Evolutionary conservation across 2,888 invertebrate genomes (phyloP).

Genomic region (Euzophera pinguis): DNA sequence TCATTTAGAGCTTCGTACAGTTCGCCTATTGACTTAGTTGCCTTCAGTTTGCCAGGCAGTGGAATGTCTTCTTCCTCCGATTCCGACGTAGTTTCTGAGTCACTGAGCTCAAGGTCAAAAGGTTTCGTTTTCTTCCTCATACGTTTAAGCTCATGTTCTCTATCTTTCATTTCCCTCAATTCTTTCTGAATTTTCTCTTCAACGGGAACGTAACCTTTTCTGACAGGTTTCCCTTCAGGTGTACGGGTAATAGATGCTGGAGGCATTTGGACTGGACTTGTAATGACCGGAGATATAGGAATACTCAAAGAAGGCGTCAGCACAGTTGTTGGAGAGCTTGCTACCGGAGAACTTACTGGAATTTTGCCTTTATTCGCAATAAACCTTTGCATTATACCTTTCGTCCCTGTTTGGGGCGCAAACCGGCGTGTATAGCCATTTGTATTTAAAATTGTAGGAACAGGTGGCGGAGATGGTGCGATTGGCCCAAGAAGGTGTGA

Average conservation of each 20-base stretch:
- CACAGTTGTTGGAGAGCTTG: conserved; percentile 41
- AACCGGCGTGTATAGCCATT: conserved; percentile 81
- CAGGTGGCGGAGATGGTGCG: conserved; percentile 53
- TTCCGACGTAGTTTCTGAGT: conserved; percentile 78
- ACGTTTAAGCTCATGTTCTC: conserved; percentile 89
- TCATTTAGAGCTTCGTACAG: conserved; percentile 81
- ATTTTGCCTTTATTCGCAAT: conserved; percentile 89
- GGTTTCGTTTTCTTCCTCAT: conserved; percentile 81
- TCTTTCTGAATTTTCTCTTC: conserved; percentile 94
- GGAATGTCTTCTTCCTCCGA: conserved; percentile 81
- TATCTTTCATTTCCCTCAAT: conserved; percentile 89
- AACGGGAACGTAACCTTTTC: conserved; percentile 90
- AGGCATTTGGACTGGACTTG: conserved; percentile 33
- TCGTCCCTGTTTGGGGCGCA: conserved; percentile 83
- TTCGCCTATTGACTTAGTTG: conserved; percentile 84
- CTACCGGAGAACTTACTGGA: conserved; percentile 48
- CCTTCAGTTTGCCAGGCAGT: conserved; percentile 80
- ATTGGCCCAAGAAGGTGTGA: conserved; percentile 66
- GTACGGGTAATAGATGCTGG: conserved; percentile 76
- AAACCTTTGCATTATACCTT: conserved; percentile 92
- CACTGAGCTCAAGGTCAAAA: conserved; percentile 82
- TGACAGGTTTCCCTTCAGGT: conserved; percentile 81
- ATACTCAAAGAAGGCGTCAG: conserved; percentile 49
- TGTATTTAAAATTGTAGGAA: conserved; percentile 56
- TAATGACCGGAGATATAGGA: conserved; percentile 49